These are phyloP conservation scores for Temnothorax ravouxi DNA, from an alignment of 2,888 invertebrate genomes.

Conservation along the genomic window DNA sequence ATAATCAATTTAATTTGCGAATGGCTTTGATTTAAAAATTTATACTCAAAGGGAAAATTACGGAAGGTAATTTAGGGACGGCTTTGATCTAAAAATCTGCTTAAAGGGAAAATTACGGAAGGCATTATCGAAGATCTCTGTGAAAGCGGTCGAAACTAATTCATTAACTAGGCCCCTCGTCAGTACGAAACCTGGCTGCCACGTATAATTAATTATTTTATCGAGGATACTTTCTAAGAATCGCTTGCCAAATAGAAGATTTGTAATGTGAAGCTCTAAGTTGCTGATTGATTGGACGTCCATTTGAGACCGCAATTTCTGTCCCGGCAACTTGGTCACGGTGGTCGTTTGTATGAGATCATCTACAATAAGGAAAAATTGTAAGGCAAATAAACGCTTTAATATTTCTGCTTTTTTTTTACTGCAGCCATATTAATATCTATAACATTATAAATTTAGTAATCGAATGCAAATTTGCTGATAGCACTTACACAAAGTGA, in stretches of 20 bases:
- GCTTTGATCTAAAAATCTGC: constrained; percentile 87
- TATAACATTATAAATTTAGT: background rate
- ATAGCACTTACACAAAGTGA: constrained; percentile 89
- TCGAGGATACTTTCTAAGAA: constrained; percentile 91
- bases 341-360: constrained; percentile 89
- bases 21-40: constrained; percentile 86
- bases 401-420: background rate
- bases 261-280: constrained; percentile 92
- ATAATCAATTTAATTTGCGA: background rate
- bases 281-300: constrained; percentile 92
- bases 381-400: background rate
- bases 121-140: constrained; percentile 93
- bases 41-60: constrained; percentile 91
- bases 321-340: constrained; percentile 88
- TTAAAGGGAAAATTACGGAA: constrained; percentile 92
- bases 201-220: constrained; percentile 92
- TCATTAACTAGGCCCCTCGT: constrained; percentile 93
- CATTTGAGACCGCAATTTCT: constrained; percentile 89
- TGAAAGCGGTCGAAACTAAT: constrained; percentile 93
- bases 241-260: constrained; percentile 90
- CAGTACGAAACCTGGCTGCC: constrained; percentile 93
- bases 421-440: background rate
- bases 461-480: background rate
- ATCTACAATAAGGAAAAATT: constrained; percentile 75
- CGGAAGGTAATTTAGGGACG: constrained; percentile 87